Base-by-base conservation (phyloP, 2,888 invertebrate genomes). In the Eustalomyia histrio region DNA sequence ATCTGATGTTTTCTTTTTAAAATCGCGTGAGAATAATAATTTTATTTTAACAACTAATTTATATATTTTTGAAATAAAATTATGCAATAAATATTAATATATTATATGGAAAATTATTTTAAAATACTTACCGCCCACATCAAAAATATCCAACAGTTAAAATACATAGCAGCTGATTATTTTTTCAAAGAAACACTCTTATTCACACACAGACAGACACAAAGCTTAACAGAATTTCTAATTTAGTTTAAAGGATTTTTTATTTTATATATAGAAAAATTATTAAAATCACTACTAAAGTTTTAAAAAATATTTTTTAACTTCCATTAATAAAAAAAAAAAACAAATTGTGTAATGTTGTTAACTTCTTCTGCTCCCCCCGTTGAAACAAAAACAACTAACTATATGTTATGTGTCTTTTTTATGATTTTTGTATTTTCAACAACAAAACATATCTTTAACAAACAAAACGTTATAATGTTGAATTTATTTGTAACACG, bases 41-140 rank as follows among this genome's bases (percentile, higher is more conserved):
- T 73, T 64, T 18, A 33, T 58, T 67, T 47, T 17, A 6, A 6
- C 29, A 29, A 39, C 16, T 35, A 33, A 47, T 68, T 64, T 61
- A 39, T 55, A 10, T 39, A 52, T 61, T 67, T 79, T 58, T 63
- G 2, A 50, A 64, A 33, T 65, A 2, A 24, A 82, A 78, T 82
- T 83, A 75, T 65, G 79, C 82, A 76, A 82, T 73, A 65, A 67
- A 76, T 64, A 55, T 74, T 72, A 61, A 55, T 57, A 67, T 55
- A 61, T 73, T 57, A 60, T 67, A 64, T 53, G 64, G 50, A 72
- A 74, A 80, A 60, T 16, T 2, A 68, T 69, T 53, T 10, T 12
- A 47, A 50, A 79, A 35, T 43, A 80, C 83, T 83, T 79, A 83
- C 83, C 82, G 72, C 76, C 80, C 78, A 83, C 72, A 78, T 50